A percentile compares a stretch with the other conserved stretches of the same genome.
Evolutionary conservation across 2,888 invertebrate genomes (phyloP).

Genomic region (Megastigmus dorsalis): DNA sequence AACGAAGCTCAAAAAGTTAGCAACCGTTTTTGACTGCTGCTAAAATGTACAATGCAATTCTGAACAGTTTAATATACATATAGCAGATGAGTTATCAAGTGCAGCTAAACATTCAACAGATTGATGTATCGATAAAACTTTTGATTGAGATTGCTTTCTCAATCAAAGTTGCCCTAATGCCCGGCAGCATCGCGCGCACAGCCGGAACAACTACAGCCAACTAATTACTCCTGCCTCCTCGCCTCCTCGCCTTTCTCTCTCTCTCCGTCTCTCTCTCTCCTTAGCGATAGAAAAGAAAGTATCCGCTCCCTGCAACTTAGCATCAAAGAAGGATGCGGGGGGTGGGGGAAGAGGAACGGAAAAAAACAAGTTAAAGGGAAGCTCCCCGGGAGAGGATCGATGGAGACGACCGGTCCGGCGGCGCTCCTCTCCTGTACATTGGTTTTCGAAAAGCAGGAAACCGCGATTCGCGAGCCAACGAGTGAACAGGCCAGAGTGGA

Average conservation of each 20-base stretch:
- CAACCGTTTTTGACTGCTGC: too few relatives aligned
- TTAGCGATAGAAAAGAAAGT: too few relatives aligned
- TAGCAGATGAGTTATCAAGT: neutral
- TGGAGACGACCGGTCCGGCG: too few relatives aligned
- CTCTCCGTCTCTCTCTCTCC: neutral
- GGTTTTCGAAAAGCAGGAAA: too few relatives aligned
- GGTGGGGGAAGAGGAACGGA: neutral
- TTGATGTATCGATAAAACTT: too few relatives aligned
- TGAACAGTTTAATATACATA: too few relatives aligned
- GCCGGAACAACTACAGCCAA: neutral
- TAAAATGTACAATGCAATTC: too few relatives aligned
- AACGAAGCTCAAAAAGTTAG: too few relatives aligned
- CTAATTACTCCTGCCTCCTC: slow-evolving; percentile 13
- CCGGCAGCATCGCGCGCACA: neutral
- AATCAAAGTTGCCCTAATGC: slow-evolving; percentile 1
- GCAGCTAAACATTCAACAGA: neutral
- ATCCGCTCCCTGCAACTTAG: too few relatives aligned
- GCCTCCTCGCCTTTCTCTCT: neutral
- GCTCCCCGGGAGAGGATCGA: neutral
- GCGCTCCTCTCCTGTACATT: too few relatives aligned
- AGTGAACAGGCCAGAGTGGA: too few relatives aligned
- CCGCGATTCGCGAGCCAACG: too few relatives aligned
- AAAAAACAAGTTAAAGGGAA: neutral
- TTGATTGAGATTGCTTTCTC: neutral
- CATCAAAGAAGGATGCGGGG: neutral